Evolutionary conservation across 2,888 invertebrate species (phyloP).

Genomic region (Andrena bicolor): DNA sequence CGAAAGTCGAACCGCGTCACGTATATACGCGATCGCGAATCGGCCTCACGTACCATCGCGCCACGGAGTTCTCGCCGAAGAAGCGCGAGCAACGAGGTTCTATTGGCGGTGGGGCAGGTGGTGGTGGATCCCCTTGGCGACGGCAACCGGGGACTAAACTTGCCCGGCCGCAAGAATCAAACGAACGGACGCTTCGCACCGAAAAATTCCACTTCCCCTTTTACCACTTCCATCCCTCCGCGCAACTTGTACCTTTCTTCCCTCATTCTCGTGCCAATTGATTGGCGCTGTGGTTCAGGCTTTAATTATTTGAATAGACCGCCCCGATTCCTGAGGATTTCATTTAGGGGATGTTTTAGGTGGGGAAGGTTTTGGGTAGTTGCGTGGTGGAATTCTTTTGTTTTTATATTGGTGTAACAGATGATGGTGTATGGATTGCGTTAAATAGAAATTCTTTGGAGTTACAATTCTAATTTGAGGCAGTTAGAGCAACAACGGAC

Average conservation of each 20-base stretch:
- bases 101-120: slow-evolving; percentile 43
- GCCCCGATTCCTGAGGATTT: background rate
- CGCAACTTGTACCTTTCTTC: background rate
- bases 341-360: background rate
- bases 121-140: background rate
- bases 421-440: too few relatives aligned
- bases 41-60: slow-evolving; percentile 58
- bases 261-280: slow-evolving; percentile 4
- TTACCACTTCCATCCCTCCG: background rate
- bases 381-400: background rate
- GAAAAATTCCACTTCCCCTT: slow-evolving; percentile 28
- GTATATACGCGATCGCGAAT: slow-evolving; percentile 62
- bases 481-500: too few relatives aligned
- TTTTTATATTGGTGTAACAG: too few relatives aligned
- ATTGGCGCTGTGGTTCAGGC: background rate
- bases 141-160: slow-evolving; percentile 36
- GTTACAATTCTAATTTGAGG: too few relatives aligned
- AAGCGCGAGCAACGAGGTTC: slow-evolving; percentile 37
- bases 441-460: too few relatives aligned
- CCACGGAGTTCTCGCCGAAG: slow-evolving; percentile 32
- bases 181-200: slow-evolving; percentile 31
- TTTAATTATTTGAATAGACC: slow-evolving; percentile 29
- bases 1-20: slow-evolving; percentile 63
- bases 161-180: slow-evolving; percentile 5
- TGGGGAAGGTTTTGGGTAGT: background rate